Conservation (phyloP, 2,113 vertebrate genomes). For the Pedetes capensis region DNA sequence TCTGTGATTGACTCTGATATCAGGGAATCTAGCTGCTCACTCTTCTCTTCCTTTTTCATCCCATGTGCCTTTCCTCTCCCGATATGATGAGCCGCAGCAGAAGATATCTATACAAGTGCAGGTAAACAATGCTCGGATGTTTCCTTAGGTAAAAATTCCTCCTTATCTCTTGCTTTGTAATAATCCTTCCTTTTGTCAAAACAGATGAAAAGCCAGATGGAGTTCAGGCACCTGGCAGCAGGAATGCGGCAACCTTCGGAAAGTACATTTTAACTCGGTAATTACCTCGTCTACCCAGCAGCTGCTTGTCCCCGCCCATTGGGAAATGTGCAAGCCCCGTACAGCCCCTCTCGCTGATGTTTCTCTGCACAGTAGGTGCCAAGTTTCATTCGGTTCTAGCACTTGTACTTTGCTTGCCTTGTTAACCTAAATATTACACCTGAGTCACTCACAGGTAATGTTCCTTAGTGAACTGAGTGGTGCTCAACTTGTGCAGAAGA, state of each 20-base stretch:
- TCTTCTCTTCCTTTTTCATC: neutral
- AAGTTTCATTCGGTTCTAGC: neutral
- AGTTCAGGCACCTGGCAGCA: neutral
- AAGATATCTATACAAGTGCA: too few species aligned
- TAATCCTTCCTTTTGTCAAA: neutral
- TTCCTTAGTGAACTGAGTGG: neutral
- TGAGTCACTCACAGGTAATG: neutral
- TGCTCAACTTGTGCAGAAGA: neutral
- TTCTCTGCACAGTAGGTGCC: too few species aligned
- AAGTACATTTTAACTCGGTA: neutral
- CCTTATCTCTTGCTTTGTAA: neutral
- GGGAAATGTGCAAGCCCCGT: too few species aligned
- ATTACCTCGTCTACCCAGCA: neutral
- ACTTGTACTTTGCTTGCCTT: neutral
- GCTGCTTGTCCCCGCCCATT: neutral
- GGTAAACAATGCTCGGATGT: neutral
- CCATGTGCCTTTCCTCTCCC: neutral
- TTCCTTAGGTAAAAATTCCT: neutral
- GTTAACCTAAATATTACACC: neutral
- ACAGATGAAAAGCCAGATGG: neutral
- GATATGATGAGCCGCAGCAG: too few species aligned
- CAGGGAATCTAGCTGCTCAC: rapidly evolving
- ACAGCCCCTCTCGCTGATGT: neutral
- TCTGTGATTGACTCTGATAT: neutral
- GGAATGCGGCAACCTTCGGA: too few species aligned